Percentiles rank a stretch among this genome's conserved stretches.
Conservation (phyloP, 2,888 invertebrate species). For the Epicampocera succincta region DNA sequence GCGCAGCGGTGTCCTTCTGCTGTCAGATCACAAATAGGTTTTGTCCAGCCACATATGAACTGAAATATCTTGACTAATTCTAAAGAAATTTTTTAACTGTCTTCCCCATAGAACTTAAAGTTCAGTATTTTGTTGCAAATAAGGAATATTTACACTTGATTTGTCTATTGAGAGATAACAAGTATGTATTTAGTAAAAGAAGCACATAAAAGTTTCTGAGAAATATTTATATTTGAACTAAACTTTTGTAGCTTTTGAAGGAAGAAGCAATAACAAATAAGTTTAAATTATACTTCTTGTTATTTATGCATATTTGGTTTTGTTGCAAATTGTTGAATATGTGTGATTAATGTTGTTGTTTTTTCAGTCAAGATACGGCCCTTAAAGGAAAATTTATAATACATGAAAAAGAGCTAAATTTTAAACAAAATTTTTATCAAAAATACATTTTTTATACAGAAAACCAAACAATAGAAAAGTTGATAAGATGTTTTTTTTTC, state of each 20-base stretch:
- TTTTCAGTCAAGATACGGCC: too few species aligned
- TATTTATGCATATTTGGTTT: conserved; percentile 13
- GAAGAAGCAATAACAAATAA: not conserved
- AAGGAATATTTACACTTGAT: conserved; percentile 43
- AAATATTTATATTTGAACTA: conserved; percentile 32
- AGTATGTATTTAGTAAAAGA: conserved; percentile 30
- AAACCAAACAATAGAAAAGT: too few species aligned
- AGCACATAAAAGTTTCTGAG: conserved; percentile 42
- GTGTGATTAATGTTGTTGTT: conserved; percentile 34
- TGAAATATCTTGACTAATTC: not conserved
- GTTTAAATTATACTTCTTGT: conserved; percentile 12
- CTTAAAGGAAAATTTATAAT: too few species aligned
- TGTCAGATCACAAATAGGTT: too few species aligned
- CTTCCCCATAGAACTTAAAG: not conserved
- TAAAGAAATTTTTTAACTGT: not conserved
- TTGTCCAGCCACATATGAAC: too few species aligned
- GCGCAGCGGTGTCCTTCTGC: too few species aligned
- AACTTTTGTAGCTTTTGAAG: conserved; percentile 16
- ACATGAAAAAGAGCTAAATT: too few species aligned
- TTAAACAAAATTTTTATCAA: too few species aligned
- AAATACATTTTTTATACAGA: too few species aligned
- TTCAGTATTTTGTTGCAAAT: conserved; percentile 4
- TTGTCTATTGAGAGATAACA: conserved; percentile 53
- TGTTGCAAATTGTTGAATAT: conserved; percentile 12
- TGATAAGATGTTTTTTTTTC: too few species aligned